Conservation (phyloP, 2,888 invertebrate genomes). For the Chrysomela aeneicollis region DNA sequence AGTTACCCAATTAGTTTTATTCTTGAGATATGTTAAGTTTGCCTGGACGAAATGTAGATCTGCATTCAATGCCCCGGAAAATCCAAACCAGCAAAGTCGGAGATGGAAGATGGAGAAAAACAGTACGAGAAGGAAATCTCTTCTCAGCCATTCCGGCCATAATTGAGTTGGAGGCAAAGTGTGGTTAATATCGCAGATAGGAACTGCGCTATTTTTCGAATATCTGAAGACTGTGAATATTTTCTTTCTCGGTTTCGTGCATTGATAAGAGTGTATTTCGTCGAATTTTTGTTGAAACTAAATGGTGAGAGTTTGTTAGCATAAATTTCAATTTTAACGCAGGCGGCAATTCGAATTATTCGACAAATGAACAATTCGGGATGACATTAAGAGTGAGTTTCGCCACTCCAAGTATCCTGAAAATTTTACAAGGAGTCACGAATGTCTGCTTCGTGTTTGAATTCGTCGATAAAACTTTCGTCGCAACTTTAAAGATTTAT, state of each 20-base stretch:
- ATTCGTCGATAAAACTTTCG: not conserved
- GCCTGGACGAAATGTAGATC: slow-evolving; percentile 8
- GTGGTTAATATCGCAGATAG: slow-evolving; percentile 11
- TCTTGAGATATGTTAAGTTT: not conserved
- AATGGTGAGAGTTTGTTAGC: not conserved
- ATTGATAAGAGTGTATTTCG: not conserved
- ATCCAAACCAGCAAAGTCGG: not conserved
- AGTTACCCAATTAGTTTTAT: not conserved
- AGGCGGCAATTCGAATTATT: not conserved
- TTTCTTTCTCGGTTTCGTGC: not conserved
- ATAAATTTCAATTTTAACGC: not conserved
- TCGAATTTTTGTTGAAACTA: not conserved
- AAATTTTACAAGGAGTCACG: not conserved
- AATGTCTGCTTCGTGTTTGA: not conserved
- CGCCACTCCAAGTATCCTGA: not conserved
- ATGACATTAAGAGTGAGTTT: not conserved
- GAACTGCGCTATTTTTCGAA: slow-evolving; percentile 4
- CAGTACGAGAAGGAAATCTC: slow-evolving; percentile 20
- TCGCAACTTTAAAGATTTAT: not conserved
- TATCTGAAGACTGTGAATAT: not conserved
- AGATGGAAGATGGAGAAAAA: slow-evolving; percentile 3
- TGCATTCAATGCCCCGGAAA: not conserved
- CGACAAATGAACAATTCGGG: not conserved
- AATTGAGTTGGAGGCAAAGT: slow-evolving; percentile 24
- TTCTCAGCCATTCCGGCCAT: slow-evolving; percentile 17